Base-by-base conservation (phyloP, 2,113 vertebrate genomes). In the Heterochromis multidens region DNA sequence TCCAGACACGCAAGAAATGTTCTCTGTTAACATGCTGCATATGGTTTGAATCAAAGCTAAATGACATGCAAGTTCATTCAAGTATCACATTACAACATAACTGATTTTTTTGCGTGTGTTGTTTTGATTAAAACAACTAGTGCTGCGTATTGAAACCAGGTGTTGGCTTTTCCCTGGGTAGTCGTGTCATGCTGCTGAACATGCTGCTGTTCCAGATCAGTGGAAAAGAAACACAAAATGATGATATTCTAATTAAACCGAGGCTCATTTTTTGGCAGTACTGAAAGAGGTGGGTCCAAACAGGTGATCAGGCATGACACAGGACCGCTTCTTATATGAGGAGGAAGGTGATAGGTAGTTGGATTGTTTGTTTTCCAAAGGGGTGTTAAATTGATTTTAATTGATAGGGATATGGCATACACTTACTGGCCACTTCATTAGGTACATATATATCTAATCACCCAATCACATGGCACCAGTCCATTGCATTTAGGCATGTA, bases 61-160 rank as follows among this genome's bases (percentile, higher is more conserved):
- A 85, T 3, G 21, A 80, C 80, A 60, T 60, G 74, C 19, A 31
- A 57, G 74, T 78, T 85, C 74, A 60, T 62, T 80, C 46, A 49
- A 40, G 60, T 83, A 74, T 90, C 77, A 52, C 59, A 40, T 91
- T 91, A 37, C 87, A 84, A 61, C 61, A 80, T 54, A 25, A 49
- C n/a, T 17, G 7, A n/a, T 7, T 67, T 59, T 80, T 25, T 0
- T 52, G 35, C 46, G 23, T 16, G 65, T 81, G 43, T 65, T 61
- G 31, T 67, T 60, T 59, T 87, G 78, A 87, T 87, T 87, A 81
- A 82, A 90, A 52, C 7, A 2, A 77, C 70, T 12, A 65, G 72
- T 83, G 83, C 67, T 12, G n/a, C 54, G 25, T 88, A 94, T 90
- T 89, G 54, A 81, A 93, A 81, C 81, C 94, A 94, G 86, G 80